These are phyloP conservation scores for Plotosus lineatus DNA, from an alignment of 2,113 vertebrate species.

Conservation along the genomic window DNA sequence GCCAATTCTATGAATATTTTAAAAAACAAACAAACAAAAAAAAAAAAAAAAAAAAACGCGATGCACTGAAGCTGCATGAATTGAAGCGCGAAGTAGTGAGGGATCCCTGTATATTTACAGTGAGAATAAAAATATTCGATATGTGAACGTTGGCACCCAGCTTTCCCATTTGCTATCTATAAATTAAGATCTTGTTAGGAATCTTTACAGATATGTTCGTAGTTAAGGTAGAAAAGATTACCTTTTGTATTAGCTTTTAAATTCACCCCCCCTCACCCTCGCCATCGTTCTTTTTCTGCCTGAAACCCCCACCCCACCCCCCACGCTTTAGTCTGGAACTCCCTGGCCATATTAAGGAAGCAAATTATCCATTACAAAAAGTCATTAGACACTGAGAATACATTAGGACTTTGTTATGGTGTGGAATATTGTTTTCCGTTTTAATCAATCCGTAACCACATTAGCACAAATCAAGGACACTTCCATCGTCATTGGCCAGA, in stretches of 20 bases:
- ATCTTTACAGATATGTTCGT: not conserved
- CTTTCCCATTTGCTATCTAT: conserved; percentile 5
- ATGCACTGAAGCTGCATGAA: too few species aligned
- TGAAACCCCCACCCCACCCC: conserved; percentile 7
- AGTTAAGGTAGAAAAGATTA: conserved; percentile 25
- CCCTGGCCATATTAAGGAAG: conserved; percentile 55
- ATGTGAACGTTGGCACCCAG: not conserved
- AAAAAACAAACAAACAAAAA: too few species aligned
- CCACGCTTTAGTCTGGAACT: conserved; percentile 40
- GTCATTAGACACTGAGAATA: conserved; percentile 56
- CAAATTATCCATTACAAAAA: conserved; percentile 59
- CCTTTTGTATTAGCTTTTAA: conserved; percentile 49
- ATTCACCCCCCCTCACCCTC: not conserved
- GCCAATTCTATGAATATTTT: too few species aligned
- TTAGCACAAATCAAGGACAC: conserved; percentile 52
- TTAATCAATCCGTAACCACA: conserved; percentile 57
- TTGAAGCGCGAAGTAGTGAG: too few species aligned
- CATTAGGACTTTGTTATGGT: conserved; percentile 57
- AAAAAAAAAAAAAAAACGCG: too few species aligned
- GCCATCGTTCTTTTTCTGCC: not conserved
- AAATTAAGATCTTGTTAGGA: conserved; percentile 30
- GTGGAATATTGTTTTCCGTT: conserved; percentile 55
- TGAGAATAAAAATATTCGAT: not conserved
- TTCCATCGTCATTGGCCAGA: conserved; percentile 41
- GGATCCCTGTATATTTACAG: too few species aligned